Conservation (phyloP, 2,797 vertebrate species). For the Tragelaphus eurycerus region DNA sequence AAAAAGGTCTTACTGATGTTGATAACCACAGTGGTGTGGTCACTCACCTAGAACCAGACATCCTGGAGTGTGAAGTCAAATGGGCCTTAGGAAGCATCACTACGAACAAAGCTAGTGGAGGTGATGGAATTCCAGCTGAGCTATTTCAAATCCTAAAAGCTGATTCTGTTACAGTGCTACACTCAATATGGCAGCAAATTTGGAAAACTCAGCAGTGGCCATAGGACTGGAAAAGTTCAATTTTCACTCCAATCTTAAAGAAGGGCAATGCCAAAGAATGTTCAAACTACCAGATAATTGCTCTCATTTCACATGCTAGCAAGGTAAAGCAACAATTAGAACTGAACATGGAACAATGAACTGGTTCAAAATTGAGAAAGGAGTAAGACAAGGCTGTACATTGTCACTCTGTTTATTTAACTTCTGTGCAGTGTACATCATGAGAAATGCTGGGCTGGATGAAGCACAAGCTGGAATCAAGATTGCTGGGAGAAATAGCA, state of each 20-base stretch:
- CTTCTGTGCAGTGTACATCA: background rate
- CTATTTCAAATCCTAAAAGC: background rate
- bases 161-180: background rate
- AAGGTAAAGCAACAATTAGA: background rate
- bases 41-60: background rate
- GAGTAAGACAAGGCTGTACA: background rate
- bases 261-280: background rate
- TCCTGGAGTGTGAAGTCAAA: background rate
- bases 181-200: background rate
- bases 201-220: background rate
- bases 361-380: background rate
- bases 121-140: background rate
- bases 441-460: background rate
- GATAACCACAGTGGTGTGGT: background rate
- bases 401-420: background rate
- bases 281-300: background rate
- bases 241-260: background rate
- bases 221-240: background rate
- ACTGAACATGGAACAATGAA: background rate
- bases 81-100: background rate
- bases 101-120: background rate
- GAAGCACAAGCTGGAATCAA: background rate
- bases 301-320: background rate
- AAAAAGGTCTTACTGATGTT: background rate
- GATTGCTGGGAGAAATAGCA: background rate